phyloP scores from a whole-genome alignment of 2,113 vertebrate species.

The Pseudorasbora parva region DNA sequence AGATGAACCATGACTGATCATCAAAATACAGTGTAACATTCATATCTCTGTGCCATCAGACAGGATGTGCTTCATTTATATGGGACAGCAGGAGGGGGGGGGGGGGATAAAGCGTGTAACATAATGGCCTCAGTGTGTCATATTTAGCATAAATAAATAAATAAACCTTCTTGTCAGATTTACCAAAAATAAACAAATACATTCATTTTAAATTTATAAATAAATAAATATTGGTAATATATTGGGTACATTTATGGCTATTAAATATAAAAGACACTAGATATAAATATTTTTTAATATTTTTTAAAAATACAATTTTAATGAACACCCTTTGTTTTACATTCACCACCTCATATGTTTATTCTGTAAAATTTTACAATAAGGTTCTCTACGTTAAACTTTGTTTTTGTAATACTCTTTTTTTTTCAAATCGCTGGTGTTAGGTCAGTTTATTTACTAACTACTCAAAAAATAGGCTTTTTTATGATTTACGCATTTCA shows the following conservation, averaged over 20 bases:
- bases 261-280: not conserved
- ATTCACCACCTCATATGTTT: not conserved
- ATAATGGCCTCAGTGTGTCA: not conserved
- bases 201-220: too few relatives aligned
- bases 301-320: not conserved
- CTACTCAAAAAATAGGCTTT: not conserved
- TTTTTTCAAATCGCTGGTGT: not conserved
- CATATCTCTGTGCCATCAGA: not conserved
- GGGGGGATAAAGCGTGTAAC: not conserved
- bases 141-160: not conserved
- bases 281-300: not conserved
- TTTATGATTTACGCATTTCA: too few relatives aligned
- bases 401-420: not conserved
- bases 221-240: too few relatives aligned
- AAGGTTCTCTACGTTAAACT: not conserved
- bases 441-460: not conserved
- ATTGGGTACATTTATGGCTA: not conserved
- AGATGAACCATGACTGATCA: not conserved
- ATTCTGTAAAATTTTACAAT: conserved; percentile 1
- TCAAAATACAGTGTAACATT: not conserved
- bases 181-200: too few relatives aligned
- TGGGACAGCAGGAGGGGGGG: too few relatives aligned
- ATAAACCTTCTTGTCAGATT: not conserved
- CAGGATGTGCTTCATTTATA: conserved; percentile 21
- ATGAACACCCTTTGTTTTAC: not conserved